phyloP scores from a whole-genome alignment of 2,888 invertebrate species.

The Athalia rosae region DNA sequence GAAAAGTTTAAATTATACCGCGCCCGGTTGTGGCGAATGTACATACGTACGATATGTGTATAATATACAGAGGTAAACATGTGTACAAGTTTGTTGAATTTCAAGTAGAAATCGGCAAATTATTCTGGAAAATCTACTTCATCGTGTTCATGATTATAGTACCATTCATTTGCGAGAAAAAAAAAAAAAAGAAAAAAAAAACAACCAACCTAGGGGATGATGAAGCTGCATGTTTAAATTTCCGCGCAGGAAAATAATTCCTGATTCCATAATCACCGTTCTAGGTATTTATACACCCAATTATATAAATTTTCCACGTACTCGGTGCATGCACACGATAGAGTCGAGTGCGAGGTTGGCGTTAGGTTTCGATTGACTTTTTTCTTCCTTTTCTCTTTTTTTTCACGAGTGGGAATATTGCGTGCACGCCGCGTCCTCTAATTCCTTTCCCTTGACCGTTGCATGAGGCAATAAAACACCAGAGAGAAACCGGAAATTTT shows the following conservation, averaged over 20 bases:
- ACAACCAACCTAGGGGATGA: too few species aligned
- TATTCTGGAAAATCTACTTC: too few species aligned
- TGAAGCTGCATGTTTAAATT: background rate
- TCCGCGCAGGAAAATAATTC: too few species aligned
- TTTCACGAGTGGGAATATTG: too few species aligned
- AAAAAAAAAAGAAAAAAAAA: too few species aligned
- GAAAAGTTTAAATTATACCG: conserved; percentile 67
- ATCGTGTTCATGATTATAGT: too few species aligned
- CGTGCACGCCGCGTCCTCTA: conserved; percentile 48
- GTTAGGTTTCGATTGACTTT: too few species aligned
- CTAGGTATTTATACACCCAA: background rate
- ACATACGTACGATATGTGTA: background rate
- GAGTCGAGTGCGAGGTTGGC: background rate
- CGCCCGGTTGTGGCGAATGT: background rate
- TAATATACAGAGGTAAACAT: too few species aligned
- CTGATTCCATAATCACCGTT: conserved; percentile 25
- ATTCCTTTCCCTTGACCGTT: conserved; percentile 42
- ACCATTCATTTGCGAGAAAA: too few species aligned
- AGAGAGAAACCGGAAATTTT: conserved; percentile 45
- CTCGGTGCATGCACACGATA: background rate
- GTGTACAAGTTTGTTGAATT: too few species aligned
- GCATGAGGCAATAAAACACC: conserved; percentile 52
- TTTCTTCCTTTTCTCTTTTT: too few species aligned
- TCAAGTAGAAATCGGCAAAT: too few species aligned
- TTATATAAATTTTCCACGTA: background rate